Conservation (phyloP, 2,113 vertebrate genomes). For the Podiceps cristatus region DNA sequence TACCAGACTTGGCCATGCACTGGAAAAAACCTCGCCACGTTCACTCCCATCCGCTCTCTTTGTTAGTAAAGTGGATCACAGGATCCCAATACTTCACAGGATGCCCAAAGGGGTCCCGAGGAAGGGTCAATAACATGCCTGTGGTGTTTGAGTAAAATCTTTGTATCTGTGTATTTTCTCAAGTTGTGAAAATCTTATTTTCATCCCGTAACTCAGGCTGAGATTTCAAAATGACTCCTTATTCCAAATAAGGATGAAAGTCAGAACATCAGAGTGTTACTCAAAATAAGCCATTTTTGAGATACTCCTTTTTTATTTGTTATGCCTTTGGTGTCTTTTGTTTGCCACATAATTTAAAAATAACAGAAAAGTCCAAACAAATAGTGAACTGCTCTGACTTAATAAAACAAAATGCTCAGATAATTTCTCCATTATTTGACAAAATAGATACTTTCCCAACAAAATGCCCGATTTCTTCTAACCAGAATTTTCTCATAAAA, state of each 20-base stretch:
- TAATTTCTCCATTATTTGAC: neutral
- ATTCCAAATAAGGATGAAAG: neutral
- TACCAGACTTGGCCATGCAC: neutral
- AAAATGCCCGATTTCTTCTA: neutral
- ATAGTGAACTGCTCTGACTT: neutral
- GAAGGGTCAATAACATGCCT: neutral
- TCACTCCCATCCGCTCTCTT: neutral
- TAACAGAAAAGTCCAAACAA: neutral
- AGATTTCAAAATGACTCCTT: neutral
- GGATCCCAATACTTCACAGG: neutral
- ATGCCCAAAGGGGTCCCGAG: neutral
- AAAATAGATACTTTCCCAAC: neutral
- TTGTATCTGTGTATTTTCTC: neutral
- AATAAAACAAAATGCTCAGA: neutral
- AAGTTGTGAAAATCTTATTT: neutral
- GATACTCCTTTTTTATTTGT: neutral
- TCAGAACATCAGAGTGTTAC: neutral
- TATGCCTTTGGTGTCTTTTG: neutral
- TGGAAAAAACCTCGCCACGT: neutral
- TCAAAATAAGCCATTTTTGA: neutral
- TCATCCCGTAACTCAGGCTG: neutral
- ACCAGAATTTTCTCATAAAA: neutral
- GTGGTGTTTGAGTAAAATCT: neutral
- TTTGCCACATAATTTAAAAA: neutral
- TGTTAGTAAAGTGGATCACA: neutral